phyloP scores from a whole-genome alignment of 2,113 vertebrate genomes.

The Ammodytes marinus region DNA sequence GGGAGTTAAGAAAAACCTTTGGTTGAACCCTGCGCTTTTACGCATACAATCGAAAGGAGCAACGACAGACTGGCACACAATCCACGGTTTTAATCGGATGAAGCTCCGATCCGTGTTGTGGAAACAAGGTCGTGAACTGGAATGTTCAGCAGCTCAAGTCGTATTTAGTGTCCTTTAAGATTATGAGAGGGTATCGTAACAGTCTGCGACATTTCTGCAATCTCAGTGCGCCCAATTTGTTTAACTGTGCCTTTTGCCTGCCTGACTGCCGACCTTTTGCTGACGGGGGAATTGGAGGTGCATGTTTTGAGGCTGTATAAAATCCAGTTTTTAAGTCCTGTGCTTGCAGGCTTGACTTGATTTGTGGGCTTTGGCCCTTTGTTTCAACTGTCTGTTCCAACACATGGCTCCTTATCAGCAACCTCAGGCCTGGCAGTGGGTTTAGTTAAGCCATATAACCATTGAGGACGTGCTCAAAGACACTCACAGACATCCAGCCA shows the following conservation, averaged over 20 bases:
- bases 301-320: constrained; percentile 30
- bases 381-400: constrained; percentile 28
- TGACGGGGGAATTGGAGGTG: background rate
- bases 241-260: constrained; percentile 63
- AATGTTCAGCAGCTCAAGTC: constrained; percentile 14
- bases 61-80: background rate
- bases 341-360: constrained; percentile 27
- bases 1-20: background rate
- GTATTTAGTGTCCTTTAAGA: constrained; percentile 28
- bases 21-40: constrained; percentile 3
- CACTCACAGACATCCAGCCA: constrained; percentile 13
- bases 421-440: constrained; percentile 22
- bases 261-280: constrained; percentile 56
- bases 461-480: constrained; percentile 16
- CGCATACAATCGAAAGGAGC: constrained; percentile 6
- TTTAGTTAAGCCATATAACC: constrained; percentile 50
- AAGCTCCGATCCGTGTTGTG: constrained; percentile 14
- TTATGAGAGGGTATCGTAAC: constrained; percentile 18
- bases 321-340: constrained; percentile 33
- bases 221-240: constrained; percentile 20
- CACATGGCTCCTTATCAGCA: constrained; percentile 66
- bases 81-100: background rate
- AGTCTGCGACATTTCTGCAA: constrained; percentile 30
- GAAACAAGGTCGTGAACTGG: constrained; percentile 22
- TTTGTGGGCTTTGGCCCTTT: constrained; percentile 47